Percentiles rank a stretch among this genome's conserved stretches.
These are phyloP conservation scores for Hypsibius dujardini DNA, from an alignment of 1,140 invertebrate species.

Conservation along the genomic window DNA sequence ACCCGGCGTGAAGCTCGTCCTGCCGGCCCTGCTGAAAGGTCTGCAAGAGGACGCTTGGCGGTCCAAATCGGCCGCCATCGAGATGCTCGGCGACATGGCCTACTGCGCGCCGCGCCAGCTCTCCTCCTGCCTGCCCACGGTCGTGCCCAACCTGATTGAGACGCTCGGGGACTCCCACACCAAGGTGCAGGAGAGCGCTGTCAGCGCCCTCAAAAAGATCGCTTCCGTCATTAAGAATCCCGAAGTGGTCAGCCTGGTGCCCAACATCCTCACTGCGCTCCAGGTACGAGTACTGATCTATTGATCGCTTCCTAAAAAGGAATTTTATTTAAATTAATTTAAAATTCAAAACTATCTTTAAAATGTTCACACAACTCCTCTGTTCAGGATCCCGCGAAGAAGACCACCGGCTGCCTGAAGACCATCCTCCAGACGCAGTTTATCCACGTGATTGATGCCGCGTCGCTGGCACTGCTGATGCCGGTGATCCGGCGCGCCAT, in stretches of 20 bases:
- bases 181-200: conserved; percentile 90
- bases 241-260: conserved; percentile 79
- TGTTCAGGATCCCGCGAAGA: conserved; percentile 76
- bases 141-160: conserved; percentile 95
- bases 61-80: conserved; percentile 85
- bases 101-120: conserved; percentile 96
- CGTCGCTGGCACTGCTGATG: conserved; percentile 95
- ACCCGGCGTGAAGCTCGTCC: conserved; percentile 87
- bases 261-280: conserved; percentile 70
- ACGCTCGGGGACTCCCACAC: conserved; percentile 90
- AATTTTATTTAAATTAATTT: no score
- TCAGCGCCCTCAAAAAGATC: conserved; percentile 83
- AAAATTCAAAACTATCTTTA: no score
- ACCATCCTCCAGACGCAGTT: conserved; percentile 90
- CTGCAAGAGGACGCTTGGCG: conserved; percentile 95
- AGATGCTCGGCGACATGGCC: conserved; percentile 87
- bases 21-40: conserved; percentile 70
- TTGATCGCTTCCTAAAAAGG: no score
- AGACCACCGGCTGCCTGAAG: conserved; percentile 75
- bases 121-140: conserved; percentile 86
- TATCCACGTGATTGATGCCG: conserved; percentile 97
- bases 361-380: no score
- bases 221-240: conserved; percentile 95
- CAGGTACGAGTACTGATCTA: no score
- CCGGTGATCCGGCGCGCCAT: conserved; percentile 93